Conservation (phyloP, 2,888 invertebrate genomes). For the Pediacus dermestoides region DNA sequence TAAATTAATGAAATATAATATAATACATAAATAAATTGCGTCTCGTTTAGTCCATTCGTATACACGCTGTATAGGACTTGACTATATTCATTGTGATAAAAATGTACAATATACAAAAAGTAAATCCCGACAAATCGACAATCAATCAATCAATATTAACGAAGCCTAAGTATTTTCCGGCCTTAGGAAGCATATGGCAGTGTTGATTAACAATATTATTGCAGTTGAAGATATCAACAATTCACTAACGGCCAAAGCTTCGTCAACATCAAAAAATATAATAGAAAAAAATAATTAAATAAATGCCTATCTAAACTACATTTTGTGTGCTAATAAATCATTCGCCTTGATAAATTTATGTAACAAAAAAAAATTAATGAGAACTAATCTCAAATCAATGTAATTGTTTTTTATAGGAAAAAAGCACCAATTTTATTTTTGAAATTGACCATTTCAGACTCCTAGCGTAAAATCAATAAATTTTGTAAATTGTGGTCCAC, state of each 20-base stretch:
- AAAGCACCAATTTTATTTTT: no score
- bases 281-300: slow-evolving; percentile 10
- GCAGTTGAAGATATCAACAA: slow-evolving; percentile 35
- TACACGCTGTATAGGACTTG: no score
- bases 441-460: slow-evolving; percentile 5
- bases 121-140: slow-evolving; percentile 17
- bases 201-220: slow-evolving; percentile 34
- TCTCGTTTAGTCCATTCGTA: no score
- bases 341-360: no score
- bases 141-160: slow-evolving; percentile 12
- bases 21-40: slow-evolving; percentile 19
- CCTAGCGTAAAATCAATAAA: no score
- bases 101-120: slow-evolving; percentile 31
- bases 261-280: slow-evolving; percentile 23
- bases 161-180: slow-evolving; percentile 25
- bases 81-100: no score
- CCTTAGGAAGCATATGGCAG: slow-evolving; percentile 34
- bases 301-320: slow-evolving; percentile 15
- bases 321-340: slow-evolving; percentile 9
- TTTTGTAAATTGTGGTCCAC: no score
- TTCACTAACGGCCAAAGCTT: slow-evolving; percentile 21
- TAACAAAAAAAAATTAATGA: no score
- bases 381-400: no score
- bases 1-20: slow-evolving; percentile 17
- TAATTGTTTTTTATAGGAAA: no score